phyloP scores from a whole-genome alignment of 2,888 invertebrate genomes.

The Labia minor region DNA sequence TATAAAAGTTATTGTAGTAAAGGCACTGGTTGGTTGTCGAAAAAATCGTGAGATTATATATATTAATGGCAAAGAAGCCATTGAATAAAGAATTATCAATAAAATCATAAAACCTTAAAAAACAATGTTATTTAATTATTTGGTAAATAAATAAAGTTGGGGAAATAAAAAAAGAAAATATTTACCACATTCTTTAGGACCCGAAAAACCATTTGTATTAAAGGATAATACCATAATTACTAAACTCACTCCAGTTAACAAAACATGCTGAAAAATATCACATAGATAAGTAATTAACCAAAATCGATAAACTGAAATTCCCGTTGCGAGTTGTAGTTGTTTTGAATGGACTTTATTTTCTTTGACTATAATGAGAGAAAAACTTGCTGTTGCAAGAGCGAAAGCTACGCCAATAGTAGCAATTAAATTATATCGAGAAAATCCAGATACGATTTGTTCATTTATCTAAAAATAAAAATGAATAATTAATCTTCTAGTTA shows the following conservation, averaged over 20 bases:
- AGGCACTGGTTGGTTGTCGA: background rate
- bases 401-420: background rate
- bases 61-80: background rate
- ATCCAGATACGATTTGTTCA: background rate
- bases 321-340: background rate
- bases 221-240: background rate
- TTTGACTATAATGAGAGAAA: background rate
- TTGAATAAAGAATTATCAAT: background rate
- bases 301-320: background rate
- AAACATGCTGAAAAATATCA: background rate
- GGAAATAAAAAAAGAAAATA: background rate
- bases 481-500: background rate
- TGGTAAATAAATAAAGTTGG: background rate
- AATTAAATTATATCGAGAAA: conserved; percentile 9
- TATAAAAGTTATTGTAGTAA: background rate
- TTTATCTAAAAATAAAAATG: background rate
- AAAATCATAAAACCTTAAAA: background rate
- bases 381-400: background rate
- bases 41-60: background rate
- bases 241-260: background rate
- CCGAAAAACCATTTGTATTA: background rate
- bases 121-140: background rate
- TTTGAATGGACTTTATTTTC: background rate
- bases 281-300: background rate
- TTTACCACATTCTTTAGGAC: background rate